Base-by-base conservation (phyloP, 1,140 invertebrate species). In the Geopemphigus sp. region DNA sequence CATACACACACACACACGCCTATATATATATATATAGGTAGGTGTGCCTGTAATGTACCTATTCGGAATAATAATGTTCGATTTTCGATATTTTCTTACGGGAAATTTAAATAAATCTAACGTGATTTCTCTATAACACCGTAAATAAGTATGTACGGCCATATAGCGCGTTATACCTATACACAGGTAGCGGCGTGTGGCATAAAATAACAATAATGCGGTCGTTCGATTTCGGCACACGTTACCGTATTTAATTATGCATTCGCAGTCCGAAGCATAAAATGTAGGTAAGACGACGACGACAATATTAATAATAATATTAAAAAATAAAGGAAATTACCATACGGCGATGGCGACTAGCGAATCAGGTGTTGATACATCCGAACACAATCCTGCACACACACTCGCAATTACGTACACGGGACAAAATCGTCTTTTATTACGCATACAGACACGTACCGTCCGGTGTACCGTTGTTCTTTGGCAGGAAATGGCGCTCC, bases 191-290 rank as follows among this genome's bases (percentile, higher is more conserved):
- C n/a, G n/a, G n/a, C n/a, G n/a, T n/a, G n/a, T n/a, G n/a, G n/a
- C n/a, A n/a, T 8, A 22, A 54, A 72, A 54, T 17, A 72, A 53
- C 68, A 61, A 61, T 78, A 78, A 78, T 63, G 22, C 74, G 74
- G 57, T 59, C 74, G 47, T 78, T 78, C 74, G 24, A 47, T 78
- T 78, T 78, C 74, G 74, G 74, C 57, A 78, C 74, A 78, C 74
- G 74, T 78, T n/a, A 32, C 32, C 39, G 39, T 59, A 39, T 63
- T 78, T 63, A 50, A 78, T 78, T 63, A 78, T 78, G 74, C 74
- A 78, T 78, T 78, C 74, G 74, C 57, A 61, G 74, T 59, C 57
- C 74, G 39, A 78, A 78, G 57, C 74, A 61, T 63, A 78, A 61
- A 76, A 76, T 76, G 56, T 78, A 61, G 74, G 74, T 78, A 78